Conservation (phyloP, 2,888 invertebrate species). For the Gastracanthus pulcherrimus region DNA sequence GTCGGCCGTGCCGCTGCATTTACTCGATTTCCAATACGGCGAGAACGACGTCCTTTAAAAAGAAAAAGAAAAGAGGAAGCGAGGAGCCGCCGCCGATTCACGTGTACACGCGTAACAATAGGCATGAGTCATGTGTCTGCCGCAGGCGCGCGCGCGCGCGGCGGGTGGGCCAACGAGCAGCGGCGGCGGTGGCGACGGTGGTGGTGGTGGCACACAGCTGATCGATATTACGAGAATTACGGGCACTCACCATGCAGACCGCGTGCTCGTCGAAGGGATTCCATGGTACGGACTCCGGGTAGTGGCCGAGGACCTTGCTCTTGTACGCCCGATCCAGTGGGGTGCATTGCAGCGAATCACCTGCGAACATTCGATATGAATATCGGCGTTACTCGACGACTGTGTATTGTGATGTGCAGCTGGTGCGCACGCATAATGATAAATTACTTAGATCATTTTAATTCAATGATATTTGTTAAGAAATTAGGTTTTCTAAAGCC, state of each 20-base stretch:
- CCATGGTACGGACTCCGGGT: conserved; percentile 93
- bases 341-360: conserved; percentile 91
- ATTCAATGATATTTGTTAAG: too few relatives aligned
- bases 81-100: not conserved
- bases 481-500: too few relatives aligned
- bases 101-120: not conserved
- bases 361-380: conserved; percentile 77
- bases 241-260: conserved; percentile 91
- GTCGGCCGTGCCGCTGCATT: too few relatives aligned
- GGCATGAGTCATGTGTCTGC: conserved; percentile 19
- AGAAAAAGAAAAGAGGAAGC: not conserved
- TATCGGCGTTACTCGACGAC: too few relatives aligned
- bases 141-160: not conserved
- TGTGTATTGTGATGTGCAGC: not conserved
- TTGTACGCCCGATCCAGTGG: conserved; percentile 97
- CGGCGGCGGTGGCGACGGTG: not conserved
- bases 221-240: conserved; percentile 45
- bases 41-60: not conserved
- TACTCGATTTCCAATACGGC: not conserved
- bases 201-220: conserved; percentile 42
- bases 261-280: conserved; percentile 97
- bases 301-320: conserved; percentile 95
- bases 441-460: too few relatives aligned
- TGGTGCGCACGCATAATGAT: not conserved
- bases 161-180: not conserved